Conservation (phyloP, 2,797 vertebrate genomes). For the Melanotaenia parkinsoni region DNA sequence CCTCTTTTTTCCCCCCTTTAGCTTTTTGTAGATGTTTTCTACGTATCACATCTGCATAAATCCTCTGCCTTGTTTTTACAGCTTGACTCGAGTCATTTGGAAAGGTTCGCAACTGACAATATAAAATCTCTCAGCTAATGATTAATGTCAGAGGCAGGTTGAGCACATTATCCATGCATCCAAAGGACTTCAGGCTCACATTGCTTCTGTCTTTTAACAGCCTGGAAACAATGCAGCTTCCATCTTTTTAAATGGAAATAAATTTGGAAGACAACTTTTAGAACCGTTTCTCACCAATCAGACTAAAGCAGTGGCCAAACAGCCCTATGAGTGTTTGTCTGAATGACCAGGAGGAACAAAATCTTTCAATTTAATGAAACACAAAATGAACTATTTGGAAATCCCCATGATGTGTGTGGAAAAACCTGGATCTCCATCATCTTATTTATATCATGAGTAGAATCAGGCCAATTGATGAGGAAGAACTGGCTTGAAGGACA, state of each 20-base stretch:
- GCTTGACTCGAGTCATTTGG: neutral
- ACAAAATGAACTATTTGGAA: too few relatives aligned
- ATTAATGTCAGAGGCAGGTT: too few relatives aligned
- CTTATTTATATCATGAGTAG: neutral
- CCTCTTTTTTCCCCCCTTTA: neutral
- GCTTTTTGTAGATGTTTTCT: neutral
- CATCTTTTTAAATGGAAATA: neutral
- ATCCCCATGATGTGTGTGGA: too few relatives aligned
- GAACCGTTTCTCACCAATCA: too few relatives aligned
- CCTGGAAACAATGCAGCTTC: neutral
- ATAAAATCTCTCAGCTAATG: neutral
- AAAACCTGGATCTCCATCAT: neutral
- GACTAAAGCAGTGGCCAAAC: neutral
- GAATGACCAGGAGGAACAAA: neutral
- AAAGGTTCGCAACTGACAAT: neutral
- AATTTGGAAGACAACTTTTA: neutral
- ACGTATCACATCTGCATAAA: neutral
- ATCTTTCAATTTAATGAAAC: too few relatives aligned
- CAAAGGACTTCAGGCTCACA: too few relatives aligned
- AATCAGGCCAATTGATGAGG: neutral
- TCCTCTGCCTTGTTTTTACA: neutral
- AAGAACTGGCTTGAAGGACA: neutral
- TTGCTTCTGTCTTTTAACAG: neutral
- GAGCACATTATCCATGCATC: neutral
- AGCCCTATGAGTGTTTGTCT: neutral